Evolutionary conservation across 2,113 vertebrate species (phyloP), one percentile per base, ranked within the genome.

Genomic region (Apaloderma vittatum): DNA sequence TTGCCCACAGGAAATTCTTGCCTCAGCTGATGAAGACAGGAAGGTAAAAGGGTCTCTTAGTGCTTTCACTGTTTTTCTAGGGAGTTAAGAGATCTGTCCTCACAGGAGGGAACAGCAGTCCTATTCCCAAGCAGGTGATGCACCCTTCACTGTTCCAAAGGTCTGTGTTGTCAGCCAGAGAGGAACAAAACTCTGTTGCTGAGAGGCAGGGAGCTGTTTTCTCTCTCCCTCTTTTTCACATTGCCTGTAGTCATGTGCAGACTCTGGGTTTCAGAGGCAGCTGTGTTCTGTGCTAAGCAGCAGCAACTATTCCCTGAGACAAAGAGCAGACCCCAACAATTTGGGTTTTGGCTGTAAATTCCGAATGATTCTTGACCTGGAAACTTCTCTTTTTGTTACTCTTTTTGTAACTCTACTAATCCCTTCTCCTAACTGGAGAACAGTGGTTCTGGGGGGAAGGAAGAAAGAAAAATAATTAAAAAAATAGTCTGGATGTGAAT

Each of bases 1-100:
- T 93, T 89, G 88, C 37, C 94, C 52, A 80, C 72, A 85, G 90
- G 74, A 79, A 86, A 90, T 93, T 93, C 62, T 93, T 96, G 87
- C 57, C 63, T 90, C 36, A 27, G 63, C 58, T 97, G 81, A 91
- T 95, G 79, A 94, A 90, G 76, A 61, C 43, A 59, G 80, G 70
- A 95, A 96, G 90, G 90, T 88, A 27, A 40, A 93, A 93, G 51
- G 34, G 46, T 77, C 52, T 94, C 71, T 86, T 57, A 54, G 34
- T 72, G 49, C 36, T 94, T 82, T 93, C 61, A 30, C 62, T 94
- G 36, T 87, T 89, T 36, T 89, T 61, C 49, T 76, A 34, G 48
- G 45, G 45, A 92, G 32, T 15, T 73, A 52, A 70, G 49, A 5
- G 12, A 96, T 8, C 76, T 85, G 36, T 61, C 16, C 46, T 74